Evolutionary conservation across 2,113 vertebrate genomes (phyloP), one percentile per base, ranked within the genome.

Genomic region (Danionella cerebrum): DNA sequence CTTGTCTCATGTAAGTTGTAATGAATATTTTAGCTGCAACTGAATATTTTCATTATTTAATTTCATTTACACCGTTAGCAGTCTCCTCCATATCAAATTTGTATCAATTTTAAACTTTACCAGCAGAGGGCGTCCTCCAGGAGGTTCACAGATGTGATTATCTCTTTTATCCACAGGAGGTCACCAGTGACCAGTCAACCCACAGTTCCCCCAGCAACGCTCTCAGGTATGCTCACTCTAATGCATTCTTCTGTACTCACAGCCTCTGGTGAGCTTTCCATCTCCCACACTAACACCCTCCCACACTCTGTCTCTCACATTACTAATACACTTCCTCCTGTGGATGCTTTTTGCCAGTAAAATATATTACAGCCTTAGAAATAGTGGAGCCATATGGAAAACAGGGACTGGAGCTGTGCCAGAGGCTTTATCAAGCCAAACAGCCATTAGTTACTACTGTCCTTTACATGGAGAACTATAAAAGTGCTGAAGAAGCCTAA

Each of bases 161-260:
- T 80, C 35, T 74, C 29, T 53, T 85, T 75, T 82, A 78, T 87
- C 86, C 85, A 77, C 90, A 95, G 94, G 85, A 86, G 92, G 83
- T 94, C 94, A 63, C 94, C 93, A 64, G 79, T 92, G 82, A 89
- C 89, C 54, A 89, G 88, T 77, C 93, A 93, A 80, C 86, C 90
- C 73, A 88, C 90, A 5, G 86, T 93, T 81, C 92, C 91, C 85
- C 91, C 89, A 85, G 93, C 93, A 83, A 94, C 89, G 1, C 91
- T 95, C 69, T 96, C 94, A 86, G 94, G 94, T 96, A 90, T 71
- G 81, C 81, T 81, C 73, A 78, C 72, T 57, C 71, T 76, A 82
- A 75, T 82, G 73, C 77, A 79, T 78, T 66, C 69, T 70, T n/a
- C n/a, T n/a, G n/a, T n/a, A n/a, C n/a, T n/a, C n/a, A n/a, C n/a